A percentile compares a stretch with the other conserved stretches of the same genome.
These are phyloP conservation scores for Blastobasis lacticolella DNA, from an alignment of 2,888 invertebrate species.

Conservation along the genomic window DNA sequence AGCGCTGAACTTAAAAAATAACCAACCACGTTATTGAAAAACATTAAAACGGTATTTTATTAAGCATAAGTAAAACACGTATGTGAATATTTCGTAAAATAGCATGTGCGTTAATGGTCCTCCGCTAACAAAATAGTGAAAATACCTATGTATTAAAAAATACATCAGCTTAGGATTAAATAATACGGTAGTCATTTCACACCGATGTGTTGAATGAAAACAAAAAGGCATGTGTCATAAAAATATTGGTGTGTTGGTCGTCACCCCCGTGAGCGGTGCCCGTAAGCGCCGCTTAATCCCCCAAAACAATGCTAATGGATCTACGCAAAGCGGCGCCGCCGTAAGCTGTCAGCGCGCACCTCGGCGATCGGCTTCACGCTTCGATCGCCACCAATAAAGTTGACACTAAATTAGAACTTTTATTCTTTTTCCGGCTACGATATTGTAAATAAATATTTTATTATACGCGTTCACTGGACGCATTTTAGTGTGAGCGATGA, in stretches of 20 bases:
- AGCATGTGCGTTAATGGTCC: no score
- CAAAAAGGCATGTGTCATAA: constrained; percentile 63
- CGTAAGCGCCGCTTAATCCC: constrained; percentile 65
- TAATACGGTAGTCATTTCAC: constrained; percentile 61
- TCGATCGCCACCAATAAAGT: constrained; percentile 65
- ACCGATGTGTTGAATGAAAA: constrained; percentile 53
- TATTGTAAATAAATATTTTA: constrained; percentile 70
- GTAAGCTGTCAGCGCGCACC: constrained; percentile 61
- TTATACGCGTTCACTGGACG: constrained; percentile 67
- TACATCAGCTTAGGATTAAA: no score
- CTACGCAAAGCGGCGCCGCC: constrained; percentile 55
- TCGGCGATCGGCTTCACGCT: constrained; percentile 63
- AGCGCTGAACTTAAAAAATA: no score
- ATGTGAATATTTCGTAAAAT: no score
- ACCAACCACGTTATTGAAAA: no score
- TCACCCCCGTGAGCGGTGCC: constrained; percentile 40
- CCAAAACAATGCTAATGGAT: constrained; percentile 74
- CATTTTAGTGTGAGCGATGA: constrained; percentile 73
- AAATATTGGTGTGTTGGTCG: constrained; percentile 60
- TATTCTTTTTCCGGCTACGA: constrained; percentile 57
- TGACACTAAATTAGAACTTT: constrained; percentile 68
- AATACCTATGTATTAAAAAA: no score
- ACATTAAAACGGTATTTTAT: no score
- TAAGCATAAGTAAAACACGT: no score
- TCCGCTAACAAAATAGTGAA: no score